These are phyloP conservation scores for Scytalopus superciliaris DNA, from an alignment of 2,113 vertebrate genomes.

Conservation along the genomic window DNA sequence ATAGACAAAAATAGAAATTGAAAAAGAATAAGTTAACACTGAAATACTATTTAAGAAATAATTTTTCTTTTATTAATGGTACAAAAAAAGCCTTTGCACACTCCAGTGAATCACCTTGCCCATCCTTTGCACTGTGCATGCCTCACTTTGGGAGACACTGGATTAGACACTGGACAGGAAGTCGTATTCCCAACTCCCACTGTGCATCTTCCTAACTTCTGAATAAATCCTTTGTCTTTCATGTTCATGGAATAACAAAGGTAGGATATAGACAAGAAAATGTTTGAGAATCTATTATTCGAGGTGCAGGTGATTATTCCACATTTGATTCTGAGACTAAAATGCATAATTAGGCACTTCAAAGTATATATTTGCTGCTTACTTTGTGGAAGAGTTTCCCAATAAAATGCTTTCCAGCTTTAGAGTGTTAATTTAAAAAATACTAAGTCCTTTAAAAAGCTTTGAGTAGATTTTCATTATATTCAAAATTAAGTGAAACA, in stretches of 20 bases:
- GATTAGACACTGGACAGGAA: neutral
- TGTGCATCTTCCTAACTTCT: neutral
- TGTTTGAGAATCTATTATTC: neutral
- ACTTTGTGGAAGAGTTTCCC: neutral
- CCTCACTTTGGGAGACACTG: neutral
- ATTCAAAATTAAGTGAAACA: neutral
- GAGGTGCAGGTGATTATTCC: neutral
- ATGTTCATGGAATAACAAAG: neutral
- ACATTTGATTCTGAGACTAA: neutral
- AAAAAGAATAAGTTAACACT: neutral
- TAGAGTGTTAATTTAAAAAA: neutral
- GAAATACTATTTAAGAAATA: neutral
- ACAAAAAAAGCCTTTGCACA: neutral
- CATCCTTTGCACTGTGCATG: neutral
- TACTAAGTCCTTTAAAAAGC: neutral
- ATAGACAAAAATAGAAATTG: neutral
- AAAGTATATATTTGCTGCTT: neutral
- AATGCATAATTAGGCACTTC: neutral
- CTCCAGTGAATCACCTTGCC: neutral
- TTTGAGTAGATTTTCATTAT: neutral
- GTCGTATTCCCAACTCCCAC: neutral
- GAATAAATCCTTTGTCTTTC: rapidly evolving
- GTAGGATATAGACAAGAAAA: neutral
- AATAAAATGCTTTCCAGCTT: neutral
- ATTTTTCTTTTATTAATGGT: neutral